Conservation (phyloP, 2,888 invertebrate species). For the Trissolcus japonicus region DNA sequence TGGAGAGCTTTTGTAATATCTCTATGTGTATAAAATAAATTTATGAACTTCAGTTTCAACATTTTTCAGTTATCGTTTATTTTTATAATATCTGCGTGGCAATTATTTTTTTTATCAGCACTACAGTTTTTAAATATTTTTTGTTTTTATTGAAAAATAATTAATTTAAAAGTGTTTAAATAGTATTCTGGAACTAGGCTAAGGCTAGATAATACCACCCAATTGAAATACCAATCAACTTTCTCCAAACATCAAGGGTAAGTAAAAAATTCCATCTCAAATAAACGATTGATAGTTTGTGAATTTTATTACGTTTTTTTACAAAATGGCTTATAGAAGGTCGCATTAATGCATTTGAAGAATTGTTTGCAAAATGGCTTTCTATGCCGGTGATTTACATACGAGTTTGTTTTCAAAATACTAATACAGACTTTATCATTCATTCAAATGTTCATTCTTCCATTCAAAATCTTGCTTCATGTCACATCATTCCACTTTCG, state of each 20-base stretch:
- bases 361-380: background rate
- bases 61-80: constrained; percentile 22
- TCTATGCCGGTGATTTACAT: background rate
- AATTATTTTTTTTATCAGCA: background rate
- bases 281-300: background rate
- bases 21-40: constrained; percentile 41
- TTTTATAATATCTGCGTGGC: background rate
- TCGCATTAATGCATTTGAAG: background rate
- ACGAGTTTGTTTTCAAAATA: background rate
- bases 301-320: background rate
- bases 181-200: too few species aligned
- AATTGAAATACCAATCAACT: too few species aligned
- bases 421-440: background rate
- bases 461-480: background rate
- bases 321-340: background rate
- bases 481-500: background rate
- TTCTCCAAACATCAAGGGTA: too few species aligned
- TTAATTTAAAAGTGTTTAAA: too few species aligned
- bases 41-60: constrained; percentile 23
- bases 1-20: constrained; percentile 36
- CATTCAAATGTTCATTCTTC: background rate
- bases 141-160: background rate
- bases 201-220: too few species aligned
- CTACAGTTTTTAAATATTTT: too few species aligned
- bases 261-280: background rate